phyloP scores from a whole-genome alignment of 37 sponge, comb jelly and placozoan genomes.

The Chondrilla cf. caribensis region DNA sequence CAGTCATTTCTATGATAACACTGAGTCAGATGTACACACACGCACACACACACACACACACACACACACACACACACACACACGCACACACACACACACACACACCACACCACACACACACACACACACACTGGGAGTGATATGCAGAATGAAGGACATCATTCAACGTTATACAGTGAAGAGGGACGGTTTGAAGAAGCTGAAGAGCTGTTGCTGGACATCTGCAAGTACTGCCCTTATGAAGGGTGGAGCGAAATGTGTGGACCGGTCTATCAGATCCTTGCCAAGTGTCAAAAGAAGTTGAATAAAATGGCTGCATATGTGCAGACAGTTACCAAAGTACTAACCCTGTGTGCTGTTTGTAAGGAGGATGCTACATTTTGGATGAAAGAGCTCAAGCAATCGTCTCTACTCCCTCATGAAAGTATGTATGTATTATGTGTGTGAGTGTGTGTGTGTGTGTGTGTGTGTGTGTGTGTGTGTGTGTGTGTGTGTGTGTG shows the following conservation, averaged over 20 bases:
- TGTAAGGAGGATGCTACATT: no score
- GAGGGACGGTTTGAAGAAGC: slow-evolving; percentile 28
- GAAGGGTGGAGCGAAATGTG: slow-evolving; percentile 61
- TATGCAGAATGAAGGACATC: no score
- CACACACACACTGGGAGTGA: no score
- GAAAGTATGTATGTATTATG: slow-evolving; percentile 2
- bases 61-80: no score
- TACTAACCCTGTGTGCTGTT: neutral
- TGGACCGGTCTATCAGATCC: slow-evolving; percentile 44
- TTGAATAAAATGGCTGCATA: slow-evolving; percentile 48
- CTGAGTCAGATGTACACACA: no score
- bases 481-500: neutral
- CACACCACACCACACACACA: no score
- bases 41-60: no score
- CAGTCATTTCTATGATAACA: no score
- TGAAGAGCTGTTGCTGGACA: slow-evolving; percentile 66
- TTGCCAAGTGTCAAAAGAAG: slow-evolving; percentile 63
- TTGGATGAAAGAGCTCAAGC: slow-evolving; percentile 3
- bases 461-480: slow-evolving; percentile 17
- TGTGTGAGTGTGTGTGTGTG: neutral
- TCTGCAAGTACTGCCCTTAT: slow-evolving; percentile 63
- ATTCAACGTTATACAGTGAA: slow-evolving; percentile 38
- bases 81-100: no score
- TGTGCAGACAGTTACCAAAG: neutral
- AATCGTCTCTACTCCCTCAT: neutral